These are phyloP conservation scores for Micronycteris hirsuta DNA, from an alignment of 2,113 vertebrate genomes.

Conservation along the genomic window DNA sequence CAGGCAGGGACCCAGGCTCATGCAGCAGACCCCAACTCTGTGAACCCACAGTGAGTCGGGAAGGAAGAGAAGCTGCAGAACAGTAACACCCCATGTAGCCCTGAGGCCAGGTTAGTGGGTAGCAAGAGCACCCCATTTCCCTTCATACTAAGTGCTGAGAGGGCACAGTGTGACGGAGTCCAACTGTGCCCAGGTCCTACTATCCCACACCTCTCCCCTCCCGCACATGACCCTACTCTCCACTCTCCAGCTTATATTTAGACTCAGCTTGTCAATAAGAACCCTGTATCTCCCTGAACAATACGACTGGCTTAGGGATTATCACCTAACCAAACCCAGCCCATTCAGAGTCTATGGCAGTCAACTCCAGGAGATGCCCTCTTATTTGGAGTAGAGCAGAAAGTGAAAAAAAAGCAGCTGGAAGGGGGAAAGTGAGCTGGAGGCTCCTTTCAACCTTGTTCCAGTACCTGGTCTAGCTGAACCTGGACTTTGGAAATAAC, in stretches of 20 bases:
- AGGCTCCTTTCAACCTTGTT: no score
- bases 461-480: accelerated
- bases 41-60: not conserved
- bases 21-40: not conserved
- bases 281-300: not conserved
- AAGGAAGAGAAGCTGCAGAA: not conserved
- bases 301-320: not conserved
- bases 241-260: accelerated
- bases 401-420: no score
- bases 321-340: not conserved
- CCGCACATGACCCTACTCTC: accelerated
- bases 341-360: not conserved
- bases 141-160: not conserved
- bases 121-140: not conserved
- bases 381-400: no score
- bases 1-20: not conserved
- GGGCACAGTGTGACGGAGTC: no score
- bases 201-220: not conserved
- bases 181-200: not conserved
- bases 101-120: not conserved
- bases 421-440: no score
- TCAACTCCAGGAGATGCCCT: no score
- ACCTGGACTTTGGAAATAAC: no score
- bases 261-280: not conserved
- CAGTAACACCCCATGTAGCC: not conserved